Evolutionary conservation across 2,888 invertebrate species (phyloP).

Genomic region (Magallana nippona): DNA sequence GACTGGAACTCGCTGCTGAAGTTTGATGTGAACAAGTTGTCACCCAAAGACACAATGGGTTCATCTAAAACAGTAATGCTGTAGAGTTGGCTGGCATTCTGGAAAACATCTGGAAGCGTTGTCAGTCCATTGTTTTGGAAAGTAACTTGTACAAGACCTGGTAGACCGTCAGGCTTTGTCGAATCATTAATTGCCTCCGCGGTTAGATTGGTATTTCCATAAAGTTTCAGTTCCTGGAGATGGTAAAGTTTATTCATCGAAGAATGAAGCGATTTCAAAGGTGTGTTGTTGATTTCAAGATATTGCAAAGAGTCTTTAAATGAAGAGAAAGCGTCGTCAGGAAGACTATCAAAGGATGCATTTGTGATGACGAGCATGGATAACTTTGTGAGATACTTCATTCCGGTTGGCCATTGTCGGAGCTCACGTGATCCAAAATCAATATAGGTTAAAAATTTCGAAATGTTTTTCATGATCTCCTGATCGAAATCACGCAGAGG

Average conservation of each 20-base stretch:
- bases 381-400: conserved; percentile 34
- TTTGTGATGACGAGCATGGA: conserved; percentile 7
- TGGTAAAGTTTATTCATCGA: neutral
- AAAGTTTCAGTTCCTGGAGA: conserved; percentile 24
- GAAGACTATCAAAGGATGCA: conserved; percentile 15
- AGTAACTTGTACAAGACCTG: neutral
- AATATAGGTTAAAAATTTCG: neutral
- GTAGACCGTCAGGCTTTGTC: conserved; percentile 5
- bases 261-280: conserved; percentile 30
- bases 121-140: conserved; percentile 37
- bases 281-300: conserved; percentile 23
- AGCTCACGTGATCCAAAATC: conserved; percentile 37
- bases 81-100: neutral
- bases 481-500: conserved; percentile 14
- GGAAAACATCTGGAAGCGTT: conserved; percentile 40
- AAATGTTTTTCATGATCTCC: neutral
- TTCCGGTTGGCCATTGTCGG: conserved; percentile 24
- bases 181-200: neutral
- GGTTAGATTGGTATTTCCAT: conserved; percentile 26
- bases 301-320: neutral
- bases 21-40: conserved; percentile 32
- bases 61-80: conserved; percentile 23
- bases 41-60: conserved; percentile 37
- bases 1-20: conserved; percentile 36
- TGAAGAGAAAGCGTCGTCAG: conserved; percentile 35